Percentiles rank a stretch among this genome's conserved stretches.
phyloP scores from a whole-genome alignment of 2,888 invertebrate genomes.

The Lumbricus terrestris region DNA sequence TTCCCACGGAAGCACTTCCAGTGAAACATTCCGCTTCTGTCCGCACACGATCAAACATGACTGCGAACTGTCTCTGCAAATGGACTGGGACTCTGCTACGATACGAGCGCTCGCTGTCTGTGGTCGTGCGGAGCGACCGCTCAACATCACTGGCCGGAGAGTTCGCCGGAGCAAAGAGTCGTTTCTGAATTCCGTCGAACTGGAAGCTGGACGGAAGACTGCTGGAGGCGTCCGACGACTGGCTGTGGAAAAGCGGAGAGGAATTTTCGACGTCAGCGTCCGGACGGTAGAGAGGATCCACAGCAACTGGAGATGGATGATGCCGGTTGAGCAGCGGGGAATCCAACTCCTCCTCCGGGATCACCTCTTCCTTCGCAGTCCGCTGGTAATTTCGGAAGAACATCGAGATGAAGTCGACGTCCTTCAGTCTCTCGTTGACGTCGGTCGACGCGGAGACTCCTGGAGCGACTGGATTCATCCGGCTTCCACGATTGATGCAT shows the following conservation, averaged over 20 bases:
- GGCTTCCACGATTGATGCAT: neutral
- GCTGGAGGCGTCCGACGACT: constrained; percentile 16
- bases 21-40: neutral
- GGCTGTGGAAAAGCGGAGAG: neutral
- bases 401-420: neutral
- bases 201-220: constrained; percentile 23
- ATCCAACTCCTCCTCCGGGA: neutral
- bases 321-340: neutral
- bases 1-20: neutral
- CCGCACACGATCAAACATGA: neutral
- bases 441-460: neutral
- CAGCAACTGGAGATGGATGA: neutral
- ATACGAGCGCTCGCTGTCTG: neutral
- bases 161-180: constrained; percentile 19
- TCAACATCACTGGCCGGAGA: constrained; percentile 7
- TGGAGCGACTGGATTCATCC: neutral
- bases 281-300: neutral
- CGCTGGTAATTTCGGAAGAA: constrained; percentile 7
- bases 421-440: neutral
- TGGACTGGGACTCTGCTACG: neutral
- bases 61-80: neutral
- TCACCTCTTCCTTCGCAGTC: neutral
- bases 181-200: neutral
- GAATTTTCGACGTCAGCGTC: neutral
- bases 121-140: neutral